Conservation (phyloP, 2,888 invertebrate genomes). For the Eristalinus aeneus region DNA sequence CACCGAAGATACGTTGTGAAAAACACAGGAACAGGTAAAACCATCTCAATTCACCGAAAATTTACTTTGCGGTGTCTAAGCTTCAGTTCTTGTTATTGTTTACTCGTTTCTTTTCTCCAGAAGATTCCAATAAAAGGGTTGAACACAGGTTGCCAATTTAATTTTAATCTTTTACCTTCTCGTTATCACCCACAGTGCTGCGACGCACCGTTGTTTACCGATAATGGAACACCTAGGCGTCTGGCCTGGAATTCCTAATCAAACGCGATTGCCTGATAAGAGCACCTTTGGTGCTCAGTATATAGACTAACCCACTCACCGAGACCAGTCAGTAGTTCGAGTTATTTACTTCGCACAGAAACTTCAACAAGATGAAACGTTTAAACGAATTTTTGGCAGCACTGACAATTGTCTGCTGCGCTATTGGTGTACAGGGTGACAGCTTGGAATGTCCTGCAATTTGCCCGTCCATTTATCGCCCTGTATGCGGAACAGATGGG, state of each 20-base stretch:
- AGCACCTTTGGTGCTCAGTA: neutral
- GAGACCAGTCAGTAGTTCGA: slow-evolving; percentile 11
- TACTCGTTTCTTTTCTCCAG: neutral
- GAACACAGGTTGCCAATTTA: slow-evolving; percentile 32
- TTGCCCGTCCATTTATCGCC: slow-evolving; percentile 74
- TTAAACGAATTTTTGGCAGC: neutral
- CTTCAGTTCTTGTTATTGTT: slow-evolving; percentile 9
- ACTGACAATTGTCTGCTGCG: neutral
- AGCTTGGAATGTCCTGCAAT: slow-evolving; percentile 73
- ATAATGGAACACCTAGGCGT: neutral
- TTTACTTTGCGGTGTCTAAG: neutral
- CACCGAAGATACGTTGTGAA: neutral
- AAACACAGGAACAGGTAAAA: neutral
- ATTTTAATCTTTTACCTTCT: neutral
- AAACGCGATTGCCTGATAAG: slow-evolving; percentile 3
- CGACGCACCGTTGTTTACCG: slow-evolving; percentile 9
- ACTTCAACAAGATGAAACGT: slow-evolving; percentile 19
- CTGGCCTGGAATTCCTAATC: slow-evolving; percentile 6
- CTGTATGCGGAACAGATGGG: slow-evolving; percentile 76
- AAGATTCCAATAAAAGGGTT: neutral
- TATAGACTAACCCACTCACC: slow-evolving; percentile 3
- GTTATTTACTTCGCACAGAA: neutral
- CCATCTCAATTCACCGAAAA: neutral
- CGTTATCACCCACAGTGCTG: neutral
- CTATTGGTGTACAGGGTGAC: neutral